These are phyloP conservation scores for Clitarchus hookeri DNA, from an alignment of 2,888 invertebrate species.

Conservation along the genomic window DNA sequence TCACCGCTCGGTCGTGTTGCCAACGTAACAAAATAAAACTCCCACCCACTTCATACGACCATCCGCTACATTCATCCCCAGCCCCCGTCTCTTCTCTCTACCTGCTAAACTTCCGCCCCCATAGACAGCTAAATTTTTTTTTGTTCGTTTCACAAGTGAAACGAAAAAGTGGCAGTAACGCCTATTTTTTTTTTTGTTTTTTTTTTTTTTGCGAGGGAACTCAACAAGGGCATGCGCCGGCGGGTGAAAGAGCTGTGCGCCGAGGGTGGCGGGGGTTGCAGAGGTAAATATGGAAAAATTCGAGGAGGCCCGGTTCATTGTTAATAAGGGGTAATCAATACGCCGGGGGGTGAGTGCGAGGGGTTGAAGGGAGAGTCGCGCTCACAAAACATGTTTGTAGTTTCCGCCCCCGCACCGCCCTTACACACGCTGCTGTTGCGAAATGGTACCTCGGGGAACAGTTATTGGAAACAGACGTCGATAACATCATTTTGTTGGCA, in stretches of 20 bases:
- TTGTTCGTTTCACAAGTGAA: neutral
- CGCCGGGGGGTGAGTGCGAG: slow-evolving; percentile 27
- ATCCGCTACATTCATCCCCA: neutral
- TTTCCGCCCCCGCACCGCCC: slow-evolving; percentile 35
- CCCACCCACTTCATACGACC: neutral
- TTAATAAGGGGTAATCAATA: slow-evolving; percentile 40
- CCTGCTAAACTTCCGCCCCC: neutral
- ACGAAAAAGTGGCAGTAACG: neutral
- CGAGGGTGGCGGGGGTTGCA: neutral
- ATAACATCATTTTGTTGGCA: slow-evolving; percentile 33
- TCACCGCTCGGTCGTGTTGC: neutral
- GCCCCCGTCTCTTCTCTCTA: neutral
- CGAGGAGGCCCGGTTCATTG: slow-evolving; percentile 34
- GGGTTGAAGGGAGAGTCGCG: slow-evolving; percentile 17
- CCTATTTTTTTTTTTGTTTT: too few species aligned
- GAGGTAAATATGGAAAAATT: neutral
- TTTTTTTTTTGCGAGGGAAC: neutral
- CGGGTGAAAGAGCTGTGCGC: neutral
- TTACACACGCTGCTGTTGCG: neutral
- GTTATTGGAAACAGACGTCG: slow-evolving; percentile 58
- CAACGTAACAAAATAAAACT: neutral
- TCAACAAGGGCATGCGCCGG: neutral
- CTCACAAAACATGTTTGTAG: slow-evolving; percentile 32
- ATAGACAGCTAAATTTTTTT: neutral
- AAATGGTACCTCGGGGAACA: slow-evolving; percentile 53